phyloP scores from a whole-genome alignment of 2,888 invertebrate species.

The Parnassius glacialis region DNA sequence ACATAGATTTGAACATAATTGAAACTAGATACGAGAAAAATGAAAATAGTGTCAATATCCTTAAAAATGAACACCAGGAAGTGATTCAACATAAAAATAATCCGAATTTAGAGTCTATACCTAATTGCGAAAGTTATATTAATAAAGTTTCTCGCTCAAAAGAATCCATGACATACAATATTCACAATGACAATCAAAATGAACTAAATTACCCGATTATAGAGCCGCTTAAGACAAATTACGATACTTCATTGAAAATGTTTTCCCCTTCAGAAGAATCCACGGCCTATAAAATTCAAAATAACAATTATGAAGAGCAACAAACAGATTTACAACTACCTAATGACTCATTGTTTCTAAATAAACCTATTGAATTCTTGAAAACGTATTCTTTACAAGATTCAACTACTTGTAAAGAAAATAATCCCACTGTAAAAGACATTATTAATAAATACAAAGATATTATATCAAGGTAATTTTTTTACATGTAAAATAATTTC shows the following conservation, averaged over 20 bases:
- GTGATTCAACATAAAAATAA: conserved; percentile 4
- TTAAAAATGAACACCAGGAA: conserved; percentile 18
- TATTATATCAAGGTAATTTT: conserved; percentile 19
- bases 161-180: background rate
- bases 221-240: background rate
- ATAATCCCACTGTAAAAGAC: conserved; percentile 11
- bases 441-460: conserved; percentile 16
- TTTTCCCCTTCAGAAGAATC: background rate
- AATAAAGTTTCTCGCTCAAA: background rate
- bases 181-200: background rate
- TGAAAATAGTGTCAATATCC: background rate
- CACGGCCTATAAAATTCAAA: background rate
- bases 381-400: background rate
- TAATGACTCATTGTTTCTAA: background rate
- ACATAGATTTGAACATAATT: conserved; percentile 59
- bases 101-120: background rate
- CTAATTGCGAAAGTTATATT: background rate
- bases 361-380: background rate
- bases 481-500: background rate
- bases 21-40: conserved; percentile 33
- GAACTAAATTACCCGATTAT: background rate
- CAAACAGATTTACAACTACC: background rate
- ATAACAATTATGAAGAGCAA: background rate
- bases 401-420: conserved; percentile 3
- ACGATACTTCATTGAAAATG: background rate